Conservation (phyloP, 35 echinoderm and acorn worm genomes). For the Diadema setosum region DNA sequence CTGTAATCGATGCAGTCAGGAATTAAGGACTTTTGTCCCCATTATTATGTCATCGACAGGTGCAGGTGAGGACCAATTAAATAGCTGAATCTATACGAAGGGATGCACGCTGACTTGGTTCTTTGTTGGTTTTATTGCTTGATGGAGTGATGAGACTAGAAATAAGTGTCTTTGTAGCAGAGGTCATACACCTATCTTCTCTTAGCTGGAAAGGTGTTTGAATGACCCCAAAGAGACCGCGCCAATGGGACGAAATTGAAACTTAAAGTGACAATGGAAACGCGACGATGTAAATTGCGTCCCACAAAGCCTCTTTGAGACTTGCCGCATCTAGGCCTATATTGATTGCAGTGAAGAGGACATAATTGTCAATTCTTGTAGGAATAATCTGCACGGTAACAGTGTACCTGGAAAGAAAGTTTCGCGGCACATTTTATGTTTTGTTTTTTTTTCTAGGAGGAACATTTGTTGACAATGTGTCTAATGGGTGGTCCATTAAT, state of each 20-base stretch:
- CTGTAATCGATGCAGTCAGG: background rate
- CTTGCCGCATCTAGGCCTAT: background rate
- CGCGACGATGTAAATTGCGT: background rate
- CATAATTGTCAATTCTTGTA: background rate
- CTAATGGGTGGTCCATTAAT: background rate
- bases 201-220: too few species aligned
- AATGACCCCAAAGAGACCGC: background rate
- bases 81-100: too few species aligned
- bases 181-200: slow-evolving; percentile 11
- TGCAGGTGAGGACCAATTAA: too few species aligned
- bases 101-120: background rate
- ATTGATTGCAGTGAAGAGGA: background rate
- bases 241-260: slow-evolving; percentile 13
- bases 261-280: slow-evolving; percentile 2
- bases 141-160: background rate
- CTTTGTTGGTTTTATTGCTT: background rate
- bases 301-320: background rate
- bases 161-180: background rate
- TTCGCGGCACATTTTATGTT: too few species aligned
- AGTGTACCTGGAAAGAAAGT: background rate
- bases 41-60: background rate
- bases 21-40: background rate
- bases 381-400: background rate
- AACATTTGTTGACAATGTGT: too few species aligned
- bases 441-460: too few species aligned